phyloP scores from a whole-genome alignment of 2,797 vertebrate species.

The Etheostoma nigrum region DNA sequence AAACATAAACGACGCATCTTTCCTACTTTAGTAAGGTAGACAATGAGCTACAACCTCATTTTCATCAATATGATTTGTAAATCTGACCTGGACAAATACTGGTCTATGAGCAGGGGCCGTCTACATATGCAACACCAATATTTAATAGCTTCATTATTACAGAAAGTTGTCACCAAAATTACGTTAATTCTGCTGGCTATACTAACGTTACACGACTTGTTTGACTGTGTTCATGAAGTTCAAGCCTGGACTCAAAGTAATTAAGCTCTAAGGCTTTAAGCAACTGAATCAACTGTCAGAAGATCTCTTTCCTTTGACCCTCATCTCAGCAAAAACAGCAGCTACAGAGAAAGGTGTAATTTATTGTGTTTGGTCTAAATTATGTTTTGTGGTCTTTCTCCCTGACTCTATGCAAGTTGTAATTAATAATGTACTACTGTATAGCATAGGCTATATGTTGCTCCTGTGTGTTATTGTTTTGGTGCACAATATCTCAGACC shows the following conservation, averaged over 20 bases:
- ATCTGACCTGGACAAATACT: no score
- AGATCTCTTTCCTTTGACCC: conserved; percentile 1
- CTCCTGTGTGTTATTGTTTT: neutral
- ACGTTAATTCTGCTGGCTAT: no score
- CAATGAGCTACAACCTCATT: no score
- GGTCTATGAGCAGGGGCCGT: no score
- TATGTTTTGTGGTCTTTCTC: neutral
- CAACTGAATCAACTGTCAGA: conserved; percentile 7
- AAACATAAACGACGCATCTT: no score
- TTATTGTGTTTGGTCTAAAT: neutral
- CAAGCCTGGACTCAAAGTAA: neutral
- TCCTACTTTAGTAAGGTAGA: no score
- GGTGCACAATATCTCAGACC: neutral
- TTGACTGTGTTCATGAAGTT: neutral
- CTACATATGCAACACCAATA: no score
- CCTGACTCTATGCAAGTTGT: neutral
- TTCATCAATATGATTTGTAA: no score
- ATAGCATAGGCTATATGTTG: neutral
- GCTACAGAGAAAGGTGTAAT: neutral
- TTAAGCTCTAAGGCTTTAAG: no score
- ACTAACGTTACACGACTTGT: conserved; percentile 1
- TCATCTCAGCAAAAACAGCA: conserved; percentile 8
- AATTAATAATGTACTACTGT: neutral
- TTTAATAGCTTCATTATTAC: no score
- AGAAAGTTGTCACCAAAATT: no score